Evolutionary conservation across 2,797 vertebrate species (phyloP).

Genomic region (Gadopsis marmoratus): DNA sequence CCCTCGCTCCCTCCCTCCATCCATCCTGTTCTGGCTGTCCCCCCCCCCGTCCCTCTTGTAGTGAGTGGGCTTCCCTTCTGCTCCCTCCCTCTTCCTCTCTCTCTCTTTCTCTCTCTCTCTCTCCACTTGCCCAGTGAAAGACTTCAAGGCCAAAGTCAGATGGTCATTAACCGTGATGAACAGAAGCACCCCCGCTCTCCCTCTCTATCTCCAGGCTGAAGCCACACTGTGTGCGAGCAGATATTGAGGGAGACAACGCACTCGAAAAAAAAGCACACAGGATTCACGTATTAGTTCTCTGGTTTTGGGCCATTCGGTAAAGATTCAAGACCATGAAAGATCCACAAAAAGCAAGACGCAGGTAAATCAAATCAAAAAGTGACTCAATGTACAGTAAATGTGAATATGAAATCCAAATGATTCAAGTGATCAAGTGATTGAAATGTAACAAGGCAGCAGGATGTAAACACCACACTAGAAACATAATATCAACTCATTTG

Average conservation of each 20-base stretch:
- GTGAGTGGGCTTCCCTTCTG: slow-evolving; percentile 74
- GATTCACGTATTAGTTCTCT: slow-evolving; percentile 3
- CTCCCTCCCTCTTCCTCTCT: slow-evolving; percentile 43
- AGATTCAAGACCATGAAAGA: not conserved
- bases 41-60: slow-evolving; percentile 58
- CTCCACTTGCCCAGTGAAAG: slow-evolving; percentile 71
- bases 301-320: not conserved
- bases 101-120: slow-evolving; percentile 24
- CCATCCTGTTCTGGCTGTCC: slow-evolving; percentile 64
- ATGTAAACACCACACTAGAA: not conserved
- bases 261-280: not conserved
- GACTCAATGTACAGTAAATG: not conserved
- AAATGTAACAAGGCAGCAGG: not conserved
- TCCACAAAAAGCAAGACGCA: not conserved
- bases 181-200: slow-evolving; percentile 46
- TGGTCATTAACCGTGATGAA: slow-evolving; percentile 79
- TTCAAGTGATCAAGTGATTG: not conserved
- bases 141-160: slow-evolving; percentile 84
- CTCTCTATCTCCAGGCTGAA: slow-evolving; percentile 38
- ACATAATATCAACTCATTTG: not conserved
- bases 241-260: slow-evolving; percentile 29
- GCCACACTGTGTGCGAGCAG: slow-evolving; percentile 27
- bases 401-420: not conserved
- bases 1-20: slow-evolving; percentile 32
- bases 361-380: not conserved